Evolutionary conservation across 2,797 vertebrate genomes (phyloP).

Genomic region (Phrynocephalus guinanensis): DNA sequence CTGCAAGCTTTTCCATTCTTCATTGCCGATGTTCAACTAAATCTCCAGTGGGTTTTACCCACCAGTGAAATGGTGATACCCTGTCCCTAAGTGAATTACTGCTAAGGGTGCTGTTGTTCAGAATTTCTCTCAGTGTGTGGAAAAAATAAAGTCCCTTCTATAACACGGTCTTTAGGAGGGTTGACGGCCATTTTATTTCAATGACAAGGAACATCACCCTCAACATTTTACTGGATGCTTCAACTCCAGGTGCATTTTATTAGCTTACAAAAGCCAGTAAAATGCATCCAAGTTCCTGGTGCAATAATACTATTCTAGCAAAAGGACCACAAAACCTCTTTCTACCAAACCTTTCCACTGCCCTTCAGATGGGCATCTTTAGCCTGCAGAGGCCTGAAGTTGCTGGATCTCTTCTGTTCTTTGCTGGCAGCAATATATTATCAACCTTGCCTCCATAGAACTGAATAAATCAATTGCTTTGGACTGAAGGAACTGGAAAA

Average conservation of each 20-base stretch:
- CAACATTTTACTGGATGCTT: background rate
- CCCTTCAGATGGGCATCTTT: background rate
- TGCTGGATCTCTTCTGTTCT: background rate
- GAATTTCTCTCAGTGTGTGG: background rate
- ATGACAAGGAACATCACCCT: too few relatives aligned
- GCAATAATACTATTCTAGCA: background rate
- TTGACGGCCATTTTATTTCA: background rate
- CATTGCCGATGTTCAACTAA: background rate
- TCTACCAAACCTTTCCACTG: constrained; percentile 2
- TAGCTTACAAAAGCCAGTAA: background rate
- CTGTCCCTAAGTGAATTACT: background rate
- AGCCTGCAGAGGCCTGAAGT: background rate
- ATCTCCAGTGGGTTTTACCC: background rate
- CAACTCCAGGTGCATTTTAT: constrained; percentile 10
- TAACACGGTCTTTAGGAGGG: background rate
- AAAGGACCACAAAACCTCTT: constrained; percentile 13
- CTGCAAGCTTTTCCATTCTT: background rate
- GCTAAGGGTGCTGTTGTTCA: background rate
- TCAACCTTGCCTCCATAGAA: background rate
- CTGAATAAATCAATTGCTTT: background rate
- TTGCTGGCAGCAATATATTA: background rate
- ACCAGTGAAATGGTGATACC: background rate
- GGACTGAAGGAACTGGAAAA: background rate
- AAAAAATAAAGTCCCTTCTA: background rate
- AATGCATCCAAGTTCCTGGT: background rate